These are phyloP conservation scores for Poecilia wingei DNA, from an alignment of 2,797 vertebrate genomes.

Conservation along the genomic window DNA sequence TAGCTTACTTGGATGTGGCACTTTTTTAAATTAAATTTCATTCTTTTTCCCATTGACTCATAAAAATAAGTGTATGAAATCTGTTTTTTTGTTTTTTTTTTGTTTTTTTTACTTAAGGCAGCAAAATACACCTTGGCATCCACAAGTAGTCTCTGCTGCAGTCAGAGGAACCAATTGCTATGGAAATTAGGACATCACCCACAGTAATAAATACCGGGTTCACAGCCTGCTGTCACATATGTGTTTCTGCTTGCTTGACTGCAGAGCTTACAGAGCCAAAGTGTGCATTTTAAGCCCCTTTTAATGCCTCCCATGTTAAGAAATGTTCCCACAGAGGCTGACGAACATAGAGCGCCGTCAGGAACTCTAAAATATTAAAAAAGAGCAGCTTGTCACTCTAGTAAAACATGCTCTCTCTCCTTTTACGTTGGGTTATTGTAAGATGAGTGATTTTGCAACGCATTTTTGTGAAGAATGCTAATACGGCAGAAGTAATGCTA, in stretches of 20 bases:
- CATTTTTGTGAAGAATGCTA: background rate
- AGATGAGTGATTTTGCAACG: background rate
- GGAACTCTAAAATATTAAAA: background rate
- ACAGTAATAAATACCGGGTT: conserved; percentile 42
- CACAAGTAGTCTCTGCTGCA: conserved; percentile 1
- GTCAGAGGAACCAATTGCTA: conserved; percentile 39
- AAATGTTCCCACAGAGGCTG: no score
- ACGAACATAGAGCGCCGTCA: background rate
- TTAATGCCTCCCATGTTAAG: background rate
- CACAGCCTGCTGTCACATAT: conserved; percentile 27
- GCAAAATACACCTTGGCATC: background rate
- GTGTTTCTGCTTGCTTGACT: background rate
- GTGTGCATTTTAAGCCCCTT: background rate
- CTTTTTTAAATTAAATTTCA: background rate
- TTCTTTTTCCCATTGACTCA: background rate
- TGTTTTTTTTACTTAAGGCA: background rate
- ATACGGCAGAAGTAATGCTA: background rate
- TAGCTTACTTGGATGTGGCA: no score
- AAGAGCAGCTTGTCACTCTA: background rate
- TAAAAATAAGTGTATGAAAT: background rate
- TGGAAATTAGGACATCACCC: conserved; percentile 32
- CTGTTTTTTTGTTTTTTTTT: background rate
- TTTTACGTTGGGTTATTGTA: background rate
- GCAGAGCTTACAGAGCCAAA: conserved; percentile 6
- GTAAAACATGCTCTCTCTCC: background rate